A percentile compares a stretch with the other conserved stretches of the same genome.
These are phyloP conservation scores for Drosophila meridionalis DNA, from an alignment of 2,888 invertebrate species.

Conservation along the genomic window DNA sequence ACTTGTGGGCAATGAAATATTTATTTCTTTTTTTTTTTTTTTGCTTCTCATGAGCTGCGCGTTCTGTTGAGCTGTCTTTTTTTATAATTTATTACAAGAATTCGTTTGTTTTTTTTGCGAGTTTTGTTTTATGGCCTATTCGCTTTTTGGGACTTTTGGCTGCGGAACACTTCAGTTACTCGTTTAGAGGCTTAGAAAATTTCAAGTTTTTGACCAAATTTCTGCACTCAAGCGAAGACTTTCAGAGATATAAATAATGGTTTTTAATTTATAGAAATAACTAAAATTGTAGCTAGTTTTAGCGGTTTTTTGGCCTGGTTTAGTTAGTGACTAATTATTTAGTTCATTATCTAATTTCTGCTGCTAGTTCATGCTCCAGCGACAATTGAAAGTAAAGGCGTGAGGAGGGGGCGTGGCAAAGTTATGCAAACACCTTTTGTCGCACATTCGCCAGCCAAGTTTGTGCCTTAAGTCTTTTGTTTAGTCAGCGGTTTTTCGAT, in stretches of 20 bases:
- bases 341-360: conserved; percentile 41
- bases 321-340: conserved; percentile 12
- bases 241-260: not conserved
- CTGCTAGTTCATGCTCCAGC: conserved; percentile 27
- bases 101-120: conserved; percentile 2
- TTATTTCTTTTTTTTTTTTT: conserved; percentile 20
- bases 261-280: conserved; percentile 1
- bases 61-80: conserved; percentile 37
- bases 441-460: conserved; percentile 37
- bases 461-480: conserved; percentile 73
- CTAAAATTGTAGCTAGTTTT: not conserved
- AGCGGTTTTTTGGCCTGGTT: not conserved
- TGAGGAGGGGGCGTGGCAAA: conserved; percentile 32
- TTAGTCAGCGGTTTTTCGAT: conserved; percentile 22
- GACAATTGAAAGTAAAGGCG: conserved; percentile 52
- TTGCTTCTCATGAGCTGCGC: conserved; percentile 31
- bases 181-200: conserved; percentile 22
- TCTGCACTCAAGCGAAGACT: not conserved
- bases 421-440: conserved; percentile 46
- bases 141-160: conserved; percentile 29
- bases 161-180: conserved; percentile 21
- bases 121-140: conserved; percentile 31
- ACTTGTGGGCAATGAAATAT: conserved; percentile 30
- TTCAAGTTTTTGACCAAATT: conserved; percentile 28
- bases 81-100: conserved; percentile 45